Percentiles rank a stretch among this genome's conserved stretches.
These are phyloP conservation scores for Micrastur ruficollis DNA, from an alignment of 2,797 vertebrate species.

Conservation along the genomic window DNA sequence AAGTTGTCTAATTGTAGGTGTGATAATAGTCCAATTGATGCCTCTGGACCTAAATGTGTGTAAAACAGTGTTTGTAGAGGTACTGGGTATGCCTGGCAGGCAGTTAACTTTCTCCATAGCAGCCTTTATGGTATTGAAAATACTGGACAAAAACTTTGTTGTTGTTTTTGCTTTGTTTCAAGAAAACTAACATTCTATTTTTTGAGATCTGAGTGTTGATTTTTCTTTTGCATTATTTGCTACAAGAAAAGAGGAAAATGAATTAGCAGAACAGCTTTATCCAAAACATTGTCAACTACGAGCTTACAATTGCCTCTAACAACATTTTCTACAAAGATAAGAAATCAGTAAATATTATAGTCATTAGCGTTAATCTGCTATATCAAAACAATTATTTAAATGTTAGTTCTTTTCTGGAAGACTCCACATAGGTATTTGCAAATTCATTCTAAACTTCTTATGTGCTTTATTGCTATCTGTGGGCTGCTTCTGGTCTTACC, in stretches of 20 bases:
- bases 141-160: background rate
- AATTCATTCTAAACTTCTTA: no score
- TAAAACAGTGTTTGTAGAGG: background rate
- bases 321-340: background rate
- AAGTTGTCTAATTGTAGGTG: background rate
- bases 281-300: background rate
- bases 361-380: background rate
- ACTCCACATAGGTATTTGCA: no score
- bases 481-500: background rate
- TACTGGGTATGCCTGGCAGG: background rate
- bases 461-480: background rate
- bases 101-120: background rate
- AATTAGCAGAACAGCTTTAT: background rate
- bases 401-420: background rate
- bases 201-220: background rate
- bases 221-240: background rate
- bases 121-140: background rate
- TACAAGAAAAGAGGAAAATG: background rate
- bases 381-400: background rate
- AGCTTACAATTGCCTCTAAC: background rate
- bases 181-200: background rate
- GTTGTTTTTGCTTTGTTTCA: background rate
- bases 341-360: background rate
- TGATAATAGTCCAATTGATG: background rate
- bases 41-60: background rate